Percentiles rank a stretch among this genome's conserved stretches.
Conservation (phyloP, 2,113 vertebrate species). For the Mirounga angustirostris region DNA sequence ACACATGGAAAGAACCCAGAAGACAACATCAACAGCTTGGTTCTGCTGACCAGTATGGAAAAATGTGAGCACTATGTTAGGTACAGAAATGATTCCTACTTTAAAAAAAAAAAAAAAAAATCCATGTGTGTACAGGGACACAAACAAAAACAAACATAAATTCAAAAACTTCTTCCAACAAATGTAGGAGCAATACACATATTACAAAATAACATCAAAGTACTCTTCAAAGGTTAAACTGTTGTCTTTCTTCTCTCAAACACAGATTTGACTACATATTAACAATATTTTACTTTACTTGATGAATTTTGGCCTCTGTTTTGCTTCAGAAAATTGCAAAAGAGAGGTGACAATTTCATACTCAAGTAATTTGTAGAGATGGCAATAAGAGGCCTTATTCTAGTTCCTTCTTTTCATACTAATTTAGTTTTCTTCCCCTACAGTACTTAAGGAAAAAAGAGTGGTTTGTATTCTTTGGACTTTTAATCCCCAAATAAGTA, state of each 20-base stretch:
- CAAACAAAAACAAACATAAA: neutral
- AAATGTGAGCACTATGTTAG: neutral
- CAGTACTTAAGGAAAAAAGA: neutral
- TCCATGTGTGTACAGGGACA: neutral
- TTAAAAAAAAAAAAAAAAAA: neutral
- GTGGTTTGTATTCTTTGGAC: conserved; percentile 9
- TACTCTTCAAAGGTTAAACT: neutral
- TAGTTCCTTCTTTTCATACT: neutral
- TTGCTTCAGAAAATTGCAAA: neutral
- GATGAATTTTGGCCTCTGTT: neutral
- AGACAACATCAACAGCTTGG: neutral
- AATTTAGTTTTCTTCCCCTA: neutral
- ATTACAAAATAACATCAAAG: neutral
- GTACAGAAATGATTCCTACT: neutral
- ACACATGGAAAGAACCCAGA: neutral
- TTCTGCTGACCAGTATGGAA: neutral
- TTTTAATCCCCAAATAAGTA: neutral
- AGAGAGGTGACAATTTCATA: neutral
- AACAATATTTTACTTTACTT: neutral
- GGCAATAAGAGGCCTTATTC: neutral
- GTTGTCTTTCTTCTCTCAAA: neutral
- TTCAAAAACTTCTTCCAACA: neutral
- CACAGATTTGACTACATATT: neutral
- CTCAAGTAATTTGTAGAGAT: neutral
- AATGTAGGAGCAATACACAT: neutral